Evolutionary conservation across 2,888 invertebrate genomes (phyloP).

Genomic region (Caenorhabditis imperialis): DNA sequence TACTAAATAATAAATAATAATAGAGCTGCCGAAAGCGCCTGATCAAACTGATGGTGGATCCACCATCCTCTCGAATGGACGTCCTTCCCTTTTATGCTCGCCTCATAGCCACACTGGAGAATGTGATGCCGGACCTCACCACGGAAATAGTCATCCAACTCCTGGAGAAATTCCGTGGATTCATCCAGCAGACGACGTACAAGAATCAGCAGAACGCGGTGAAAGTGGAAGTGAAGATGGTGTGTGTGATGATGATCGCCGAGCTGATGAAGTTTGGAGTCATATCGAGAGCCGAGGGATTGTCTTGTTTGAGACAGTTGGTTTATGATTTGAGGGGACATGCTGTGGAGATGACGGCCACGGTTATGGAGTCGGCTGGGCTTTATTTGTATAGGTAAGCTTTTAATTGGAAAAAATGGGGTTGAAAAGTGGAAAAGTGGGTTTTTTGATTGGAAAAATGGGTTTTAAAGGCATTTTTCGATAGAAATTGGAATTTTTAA

Average conservation of each 20-base stretch:
- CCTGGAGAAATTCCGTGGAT: constrained; percentile 47
- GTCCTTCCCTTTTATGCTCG: constrained; percentile 74
- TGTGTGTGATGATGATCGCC: constrained; percentile 65
- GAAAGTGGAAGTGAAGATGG: constrained; percentile 48
- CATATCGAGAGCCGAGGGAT: constrained; percentile 75
- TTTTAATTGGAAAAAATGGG: too few species aligned
- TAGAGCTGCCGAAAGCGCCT: constrained; percentile 66
- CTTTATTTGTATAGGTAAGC: constrained; percentile 60
- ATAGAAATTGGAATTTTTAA: too few species aligned
- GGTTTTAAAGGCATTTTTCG: too few species aligned
- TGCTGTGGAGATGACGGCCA: constrained; percentile 73
- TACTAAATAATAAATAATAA: neutral
- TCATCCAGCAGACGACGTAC: constrained; percentile 20
- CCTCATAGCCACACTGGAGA: constrained; percentile 70
- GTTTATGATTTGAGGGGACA: constrained; percentile 74
- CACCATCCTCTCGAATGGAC: constrained; percentile 63
- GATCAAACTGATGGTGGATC: constrained; percentile 64
- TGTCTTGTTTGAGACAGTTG: constrained; percentile 70
- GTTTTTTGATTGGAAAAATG: too few species aligned
- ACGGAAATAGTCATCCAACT: constrained; percentile 56
- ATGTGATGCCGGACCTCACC: constrained; percentile 71
- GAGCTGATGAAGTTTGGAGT: constrained; percentile 75
- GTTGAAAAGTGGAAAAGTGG: too few species aligned
- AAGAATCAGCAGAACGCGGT: neutral
- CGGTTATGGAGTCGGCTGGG: constrained; percentile 72